Evolutionary conservation across 2,113 vertebrate species (phyloP), one percentile per base, ranked within the genome.

Genomic region (Bambusicola thoracicus): DNA sequence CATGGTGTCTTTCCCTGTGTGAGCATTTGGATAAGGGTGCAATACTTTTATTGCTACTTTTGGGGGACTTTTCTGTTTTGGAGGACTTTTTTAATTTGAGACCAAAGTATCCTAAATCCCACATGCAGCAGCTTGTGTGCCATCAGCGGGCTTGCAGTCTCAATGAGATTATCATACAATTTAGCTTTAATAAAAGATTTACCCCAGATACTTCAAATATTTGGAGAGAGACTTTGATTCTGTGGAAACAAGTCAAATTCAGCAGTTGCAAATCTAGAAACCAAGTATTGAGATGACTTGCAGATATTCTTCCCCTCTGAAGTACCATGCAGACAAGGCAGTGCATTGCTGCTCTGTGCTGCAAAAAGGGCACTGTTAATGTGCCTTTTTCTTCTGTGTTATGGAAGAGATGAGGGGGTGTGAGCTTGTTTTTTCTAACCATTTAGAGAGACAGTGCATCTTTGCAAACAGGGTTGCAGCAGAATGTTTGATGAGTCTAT

Each of bases 191-290:
- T 40, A 29, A 62, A 40, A 30, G 43, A 9, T 44, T 73, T 83
- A 51, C 41, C 21, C 19, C 32, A 29, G 66, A 51, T 68, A 25
- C 62, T 92, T 90, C 27, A 40, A 81, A 24, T 72, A 66, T 81
- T 78, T 36, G 48, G n/a, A 68, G 66, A 72, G n/a, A 7, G 36
- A 73, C 48, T 79, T 73, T 13, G 20, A 6, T 90, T 96, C 62
- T 94, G 58, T 93, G 70, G 77, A 81, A 95, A 87, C 53, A 21
- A 22, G 58, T 96, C 58, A 93, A 73, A 91, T 81, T 79, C 73
- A 96, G 89, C 58, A 92, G 67, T n/a, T 11, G 14, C 76, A 95
- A 87, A 89, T 85, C 73, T n/a, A 82, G 89, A 92, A 84, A 24
- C 58, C 15, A 34, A 82, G 46, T 41, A 61, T 46, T 3, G 2